Base-by-base conservation (phyloP, 1,140 invertebrate species). In the Hyles euphorbiae region DNA sequence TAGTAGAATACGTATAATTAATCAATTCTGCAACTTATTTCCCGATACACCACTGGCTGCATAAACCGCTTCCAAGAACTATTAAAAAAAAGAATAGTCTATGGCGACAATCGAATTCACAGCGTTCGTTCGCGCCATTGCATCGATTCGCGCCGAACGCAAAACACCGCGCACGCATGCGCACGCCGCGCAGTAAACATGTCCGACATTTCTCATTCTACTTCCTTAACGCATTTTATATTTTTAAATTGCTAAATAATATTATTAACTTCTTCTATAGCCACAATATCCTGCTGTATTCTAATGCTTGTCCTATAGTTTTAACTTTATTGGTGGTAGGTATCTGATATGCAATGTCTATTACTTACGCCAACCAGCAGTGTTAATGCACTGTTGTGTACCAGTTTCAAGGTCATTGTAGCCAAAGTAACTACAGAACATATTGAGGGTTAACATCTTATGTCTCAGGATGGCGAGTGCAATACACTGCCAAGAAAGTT, bases 151-250 rank as follows among this genome's bases (percentile, higher is more conserved):
- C 67, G 69, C 36, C 61, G 66, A 62, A 73, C 80, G 72, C 71
- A 78, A 76, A 81, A 81, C 78, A 80, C 45, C 34, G 56, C 36
- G 47, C 59, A 64, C 81, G 81, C 81, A 79, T 83, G 81, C 81
- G 79, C 59, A 59, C 58, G 11, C 47, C 46, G 52, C 58, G 70
- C 68, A 57, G 74, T 83, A 85, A 85, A 83, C 74, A 80, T 74
- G 71, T 74, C 74, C 56, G 34, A 68, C 59, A 58, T 47, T 60
- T 60, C 61, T 67, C 65, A 70, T 78, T 51, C 57, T 72, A 76
- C 67, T 75, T 68, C 55, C 62, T 63, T 67, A 67, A 53, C 70
- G 63, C 62, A 64, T 53, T 63, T 70, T 40, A 40, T 40, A 40
- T 40, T 40, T 32, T 57, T 22, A 22, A 22, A 22, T 44, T 33